Percentiles rank a stretch among this genome's conserved stretches.
phyloP scores from a whole-genome alignment of 2,888 invertebrate species.

The Nudaria mundana region DNA sequence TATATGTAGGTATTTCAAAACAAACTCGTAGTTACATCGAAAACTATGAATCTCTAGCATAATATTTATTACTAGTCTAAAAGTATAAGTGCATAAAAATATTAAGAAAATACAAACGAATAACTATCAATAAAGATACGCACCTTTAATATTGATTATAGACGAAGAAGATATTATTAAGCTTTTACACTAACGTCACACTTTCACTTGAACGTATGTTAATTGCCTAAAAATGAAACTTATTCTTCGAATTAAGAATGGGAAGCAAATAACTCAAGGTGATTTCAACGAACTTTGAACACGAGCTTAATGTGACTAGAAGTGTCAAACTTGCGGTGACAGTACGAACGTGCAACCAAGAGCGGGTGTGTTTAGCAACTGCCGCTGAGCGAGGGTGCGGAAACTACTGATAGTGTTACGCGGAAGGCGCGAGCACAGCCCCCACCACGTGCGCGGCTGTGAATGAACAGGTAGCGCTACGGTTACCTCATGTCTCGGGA shows the following conservation, averaged over 20 bases:
- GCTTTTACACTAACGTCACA: constrained; percentile 31
- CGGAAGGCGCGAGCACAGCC: constrained; percentile 72
- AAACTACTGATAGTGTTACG: constrained; percentile 79
- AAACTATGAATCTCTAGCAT: too few relatives aligned
- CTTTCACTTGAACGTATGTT: constrained; percentile 31
- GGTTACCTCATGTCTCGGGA: constrained; percentile 52
- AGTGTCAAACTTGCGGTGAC: constrained; percentile 54
- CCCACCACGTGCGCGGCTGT: constrained; percentile 64
- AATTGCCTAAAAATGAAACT: constrained; percentile 27
- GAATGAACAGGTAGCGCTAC: constrained; percentile 75
- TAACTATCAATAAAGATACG: constrained; percentile 36
- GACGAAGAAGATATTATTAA: constrained; percentile 36
- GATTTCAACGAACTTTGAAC: constrained; percentile 15
- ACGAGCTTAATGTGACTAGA: constrained; percentile 56
- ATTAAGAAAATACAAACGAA: constrained; percentile 12
- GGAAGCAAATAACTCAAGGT: constrained; percentile 32
- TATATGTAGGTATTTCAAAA: too few relatives aligned
- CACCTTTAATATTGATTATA: constrained; percentile 41
- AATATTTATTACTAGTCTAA: too few relatives aligned
- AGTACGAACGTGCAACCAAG: constrained; percentile 65
- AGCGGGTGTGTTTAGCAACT: constrained; percentile 79
- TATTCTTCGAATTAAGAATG: constrained; percentile 25
- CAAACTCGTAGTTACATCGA: too few relatives aligned
- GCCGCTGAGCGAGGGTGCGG: constrained; percentile 73
- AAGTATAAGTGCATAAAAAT: not conserved